These are phyloP conservation scores for Poecilia wingei DNA, from an alignment of 2,797 vertebrate genomes.

Conservation along the genomic window DNA sequence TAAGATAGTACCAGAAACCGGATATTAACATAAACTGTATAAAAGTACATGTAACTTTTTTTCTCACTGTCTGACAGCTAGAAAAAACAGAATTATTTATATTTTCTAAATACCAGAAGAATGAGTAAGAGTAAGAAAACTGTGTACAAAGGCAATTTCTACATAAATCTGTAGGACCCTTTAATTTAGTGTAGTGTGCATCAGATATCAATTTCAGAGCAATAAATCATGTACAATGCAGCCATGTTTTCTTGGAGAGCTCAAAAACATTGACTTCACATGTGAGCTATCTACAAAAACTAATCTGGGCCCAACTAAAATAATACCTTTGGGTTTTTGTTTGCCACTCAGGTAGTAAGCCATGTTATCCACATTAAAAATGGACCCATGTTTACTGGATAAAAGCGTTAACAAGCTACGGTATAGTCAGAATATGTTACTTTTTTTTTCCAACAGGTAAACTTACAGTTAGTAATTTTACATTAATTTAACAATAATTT, in stretches of 20 bases:
- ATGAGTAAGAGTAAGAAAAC: neutral
- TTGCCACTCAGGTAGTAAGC: neutral
- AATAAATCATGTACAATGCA: neutral
- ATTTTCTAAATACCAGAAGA: neutral
- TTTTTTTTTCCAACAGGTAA: neutral
- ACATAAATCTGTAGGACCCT: neutral
- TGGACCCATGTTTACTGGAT: neutral
- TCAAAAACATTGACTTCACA: neutral
- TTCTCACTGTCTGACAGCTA: neutral
- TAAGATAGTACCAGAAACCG: neutral
- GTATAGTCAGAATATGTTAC: neutral
- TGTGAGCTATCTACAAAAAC: neutral
- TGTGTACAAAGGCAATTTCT: too few relatives aligned
- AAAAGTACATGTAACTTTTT: neutral
- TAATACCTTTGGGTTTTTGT: neutral
- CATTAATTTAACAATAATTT: too few relatives aligned
- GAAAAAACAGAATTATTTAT: neutral
- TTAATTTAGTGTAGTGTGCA: neutral
- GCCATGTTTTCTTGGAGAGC: neutral
- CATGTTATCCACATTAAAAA: neutral
- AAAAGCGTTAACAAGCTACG: neutral
- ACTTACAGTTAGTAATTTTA: neutral
- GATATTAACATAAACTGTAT: neutral
- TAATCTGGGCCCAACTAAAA: neutral
- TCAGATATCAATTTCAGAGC: neutral